Evolutionary conservation across 2,888 invertebrate species (phyloP), one percentile per base, ranked within the genome.

Genomic region (Aromia moschata): DNA sequence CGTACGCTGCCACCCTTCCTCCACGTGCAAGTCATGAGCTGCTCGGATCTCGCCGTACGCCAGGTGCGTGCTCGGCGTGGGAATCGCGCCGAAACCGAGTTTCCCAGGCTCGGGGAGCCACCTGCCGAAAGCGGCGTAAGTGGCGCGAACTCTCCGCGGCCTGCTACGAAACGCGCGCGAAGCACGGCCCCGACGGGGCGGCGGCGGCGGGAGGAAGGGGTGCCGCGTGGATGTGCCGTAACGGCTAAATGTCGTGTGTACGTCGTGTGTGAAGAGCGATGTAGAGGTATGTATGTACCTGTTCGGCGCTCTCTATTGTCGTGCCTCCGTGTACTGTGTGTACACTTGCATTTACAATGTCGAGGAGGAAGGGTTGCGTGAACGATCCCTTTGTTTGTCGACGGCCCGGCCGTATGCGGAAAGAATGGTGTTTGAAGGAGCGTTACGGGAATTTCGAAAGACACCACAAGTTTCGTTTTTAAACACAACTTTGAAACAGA

Each of bases 61-160:
- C 74, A 75, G 77, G 77, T 77, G 77, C 73, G 70, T 69, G 68
- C 69, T 67, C 56, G 63, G 72, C 72, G 75, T 77, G 77, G 77
- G 77, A 77, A 77, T 76, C 70, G 57, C 57, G 66, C 70, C 69
- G 71, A 68, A 67, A 69, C 67, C 65, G 68, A 68, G 73, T 75
- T 77, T 77, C 77, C 77, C 77, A 77, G 75, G 74, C 71, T 69
- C 69, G 60, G 60, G 53, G 56, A 63, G 61, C 70, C 72, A 74
- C 74, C 74, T 72, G 72, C 69, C 68, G 60, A 62, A 57, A 56
- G 56, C 25, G 56, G 58, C 49, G 33, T 52, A 46, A 47, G 49
- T 54, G 62, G 68, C 68, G 70, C 70, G 69, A 68, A 69, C 61
- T 51, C 15, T 25, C 43, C 38, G 14, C 14, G 15, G 47, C 38